Evolutionary conservation across 2,888 invertebrate species (phyloP), one percentile per base, ranked within the genome.

Genomic region (Phyllotreta cruciferae): DNA sequence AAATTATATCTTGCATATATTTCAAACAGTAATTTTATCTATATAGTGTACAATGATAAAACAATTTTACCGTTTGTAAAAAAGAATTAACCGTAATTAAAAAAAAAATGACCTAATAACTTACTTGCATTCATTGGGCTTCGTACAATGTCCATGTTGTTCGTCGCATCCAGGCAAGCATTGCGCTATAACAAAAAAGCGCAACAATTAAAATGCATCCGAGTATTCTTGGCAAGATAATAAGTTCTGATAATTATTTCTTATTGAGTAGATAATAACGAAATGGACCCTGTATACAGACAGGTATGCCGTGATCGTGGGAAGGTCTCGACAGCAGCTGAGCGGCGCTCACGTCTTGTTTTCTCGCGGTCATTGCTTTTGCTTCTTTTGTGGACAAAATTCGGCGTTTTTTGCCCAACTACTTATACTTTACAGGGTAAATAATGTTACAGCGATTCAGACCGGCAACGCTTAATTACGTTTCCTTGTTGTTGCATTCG

Each of bases 41-140:
- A 24, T 24, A 24, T 24, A 24, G 4, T 24, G 24, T 24, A 24
- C 24, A 24, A 24, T 24, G n/a, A n/a, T n/a, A n/a, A 24, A 24
- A 24, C 24, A 24, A 24, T 24, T 24, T 24, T 24, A 24, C 24
- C 24, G 24, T 24, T 24, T 4, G 24, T 24, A 24, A 1, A 24
- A 24, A 24, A 1, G 24, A 24, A 24, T 24, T 24, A 56, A 41
- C 39, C 47, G 44, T 7, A 37, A 45, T 47, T 24, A 13, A 49
- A 55, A 55, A 55, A 55, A 60, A 60, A 52, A n/a, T 50, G 49
- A 50, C 41, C 41, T 55, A 67, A 63, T 57, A 86, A 95, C 96
- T 95, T 88, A 96, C 96, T 88, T 87, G 94, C 98, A 98, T 84
- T 96, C 93, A 86, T 93, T 92, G 79, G 98, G 97, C 81, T 88